Evolutionary conservation across 2,797 vertebrate genomes (phyloP), one percentile per base, ranked within the genome.

Genomic region (Erithacus rubecula): DNA sequence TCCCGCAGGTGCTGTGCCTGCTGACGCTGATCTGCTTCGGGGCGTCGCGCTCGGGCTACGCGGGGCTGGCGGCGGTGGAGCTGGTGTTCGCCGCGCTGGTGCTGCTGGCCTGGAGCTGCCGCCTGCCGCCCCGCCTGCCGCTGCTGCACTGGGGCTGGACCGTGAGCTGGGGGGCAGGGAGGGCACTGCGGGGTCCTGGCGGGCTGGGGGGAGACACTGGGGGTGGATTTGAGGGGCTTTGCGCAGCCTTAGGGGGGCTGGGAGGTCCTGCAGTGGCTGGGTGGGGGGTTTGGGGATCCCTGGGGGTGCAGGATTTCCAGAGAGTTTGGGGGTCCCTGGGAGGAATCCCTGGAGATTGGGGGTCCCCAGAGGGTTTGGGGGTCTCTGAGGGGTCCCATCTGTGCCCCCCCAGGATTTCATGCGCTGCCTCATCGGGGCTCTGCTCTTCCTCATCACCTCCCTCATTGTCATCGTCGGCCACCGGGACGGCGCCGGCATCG

Each of bases 321-420:
- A 37, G 11, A 15, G 39, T 18, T 43, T 46, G 46, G 22, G 46
- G 44, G 44, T 44, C 10, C 20, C 20, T 41, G 39, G 39, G 39
- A 15, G 39, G 39, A 41, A 41, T 41, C 39, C 15, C 39, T 41
- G 14, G 39, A 15, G 39, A 15, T 15, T 41, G 41, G 6, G 16
- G 41, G 16, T 41, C 16, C 41, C 41, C 41, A 41, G 16, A 41
- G 41, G 16, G 41, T 19, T 43, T 43, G 41, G 41, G 41, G 41
- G 41, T 43, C 41, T 19, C 41, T 43, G 41, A 19, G 41, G 41
- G 8, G 18, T 44, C 43, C 43, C 39, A 8, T 32, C 47, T 29
- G 20, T 69, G 49, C 16, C 32, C 41, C 41, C 94, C 94, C 92
- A 92, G 91, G 97, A 98, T 93, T 98, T 98, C 87, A 91, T 98